Evolutionary conservation across 2,113 vertebrate species (phyloP).

Genomic region (Rhinoderma darwinii): DNA sequence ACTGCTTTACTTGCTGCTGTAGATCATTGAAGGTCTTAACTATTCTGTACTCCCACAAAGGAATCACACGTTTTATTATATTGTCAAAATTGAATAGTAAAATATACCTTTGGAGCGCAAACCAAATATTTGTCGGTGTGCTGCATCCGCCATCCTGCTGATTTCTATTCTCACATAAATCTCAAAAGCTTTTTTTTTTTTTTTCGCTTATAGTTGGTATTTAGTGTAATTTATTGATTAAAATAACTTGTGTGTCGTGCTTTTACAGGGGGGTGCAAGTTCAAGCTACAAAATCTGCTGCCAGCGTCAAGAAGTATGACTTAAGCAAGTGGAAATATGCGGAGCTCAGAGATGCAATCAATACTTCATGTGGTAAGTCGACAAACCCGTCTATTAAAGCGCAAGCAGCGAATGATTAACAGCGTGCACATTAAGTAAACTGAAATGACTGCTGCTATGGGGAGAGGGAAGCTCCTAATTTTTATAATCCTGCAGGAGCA

Average conservation of each 20-base stretch:
- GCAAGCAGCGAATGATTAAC: background rate
- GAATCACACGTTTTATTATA: constrained; percentile 3
- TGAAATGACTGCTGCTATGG: background rate
- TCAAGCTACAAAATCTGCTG: constrained; percentile 87
- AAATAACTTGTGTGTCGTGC: constrained; percentile 35
- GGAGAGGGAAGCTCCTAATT: background rate
- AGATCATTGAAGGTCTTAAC: constrained; percentile 10
- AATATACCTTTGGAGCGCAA: constrained; percentile 5
- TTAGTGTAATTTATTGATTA: constrained; percentile 16
- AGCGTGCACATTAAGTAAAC: background rate
- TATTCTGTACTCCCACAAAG: background rate
- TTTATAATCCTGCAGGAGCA: background rate
- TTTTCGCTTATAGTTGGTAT: background rate
- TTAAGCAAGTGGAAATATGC: constrained; percentile 99
- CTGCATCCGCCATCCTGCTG: background rate
- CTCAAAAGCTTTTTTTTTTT: background rate
- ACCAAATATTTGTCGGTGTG: background rate
- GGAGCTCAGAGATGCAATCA: constrained; percentile 94
- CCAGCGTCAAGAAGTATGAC: constrained; percentile 88
- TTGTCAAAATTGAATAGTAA: constrained; percentile 5
- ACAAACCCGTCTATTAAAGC: background rate
- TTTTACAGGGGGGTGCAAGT: constrained; percentile 83
- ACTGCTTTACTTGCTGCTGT: background rate
- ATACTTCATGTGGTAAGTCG: constrained; percentile 93
- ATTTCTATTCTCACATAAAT: background rate